These are phyloP conservation scores for Habropoda laboriosa DNA, from an alignment of 1,140 invertebrate species.

Conservation along the genomic window DNA sequence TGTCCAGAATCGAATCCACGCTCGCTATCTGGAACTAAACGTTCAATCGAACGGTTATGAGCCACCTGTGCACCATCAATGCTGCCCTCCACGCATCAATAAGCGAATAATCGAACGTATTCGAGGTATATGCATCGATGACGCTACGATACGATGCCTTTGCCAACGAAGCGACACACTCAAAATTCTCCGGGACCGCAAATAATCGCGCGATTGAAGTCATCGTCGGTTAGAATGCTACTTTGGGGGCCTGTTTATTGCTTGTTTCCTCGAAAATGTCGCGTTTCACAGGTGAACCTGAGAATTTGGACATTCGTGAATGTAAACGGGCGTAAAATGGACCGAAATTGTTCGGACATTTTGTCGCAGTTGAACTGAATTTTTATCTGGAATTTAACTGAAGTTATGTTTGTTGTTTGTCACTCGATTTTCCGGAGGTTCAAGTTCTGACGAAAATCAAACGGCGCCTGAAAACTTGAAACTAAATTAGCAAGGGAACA, in stretches of 20 bases:
- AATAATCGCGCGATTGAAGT: not conserved
- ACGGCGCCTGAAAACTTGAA: no score
- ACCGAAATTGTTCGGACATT: no score
- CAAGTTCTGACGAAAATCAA: no score
- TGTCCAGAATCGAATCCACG: not conserved
- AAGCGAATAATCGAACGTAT: constrained; percentile 19
- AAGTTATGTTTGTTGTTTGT: no score
- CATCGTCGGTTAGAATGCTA: not conserved
- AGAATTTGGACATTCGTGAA: not conserved
- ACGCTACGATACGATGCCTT: not conserved
- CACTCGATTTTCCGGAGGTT: no score
- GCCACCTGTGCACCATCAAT: not conserved
- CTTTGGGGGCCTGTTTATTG: not conserved
- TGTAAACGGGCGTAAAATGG: no score
- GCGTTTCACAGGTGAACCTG: no score
- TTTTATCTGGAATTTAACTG: no score
- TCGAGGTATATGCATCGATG: constrained; percentile 4
- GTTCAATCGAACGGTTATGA: constrained; percentile 16
- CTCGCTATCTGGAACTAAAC: not conserved
- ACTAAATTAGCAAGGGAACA: no score
- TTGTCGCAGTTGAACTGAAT: no score
- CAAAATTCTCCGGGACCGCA: constrained; percentile 8
- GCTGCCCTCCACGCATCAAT: not conserved
- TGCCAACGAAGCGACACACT: constrained; percentile 1
- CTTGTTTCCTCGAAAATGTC: not conserved